These are phyloP conservation scores for Chrysolina haemoptera DNA, from an alignment of 2,888 invertebrate species.

Conservation along the genomic window DNA sequence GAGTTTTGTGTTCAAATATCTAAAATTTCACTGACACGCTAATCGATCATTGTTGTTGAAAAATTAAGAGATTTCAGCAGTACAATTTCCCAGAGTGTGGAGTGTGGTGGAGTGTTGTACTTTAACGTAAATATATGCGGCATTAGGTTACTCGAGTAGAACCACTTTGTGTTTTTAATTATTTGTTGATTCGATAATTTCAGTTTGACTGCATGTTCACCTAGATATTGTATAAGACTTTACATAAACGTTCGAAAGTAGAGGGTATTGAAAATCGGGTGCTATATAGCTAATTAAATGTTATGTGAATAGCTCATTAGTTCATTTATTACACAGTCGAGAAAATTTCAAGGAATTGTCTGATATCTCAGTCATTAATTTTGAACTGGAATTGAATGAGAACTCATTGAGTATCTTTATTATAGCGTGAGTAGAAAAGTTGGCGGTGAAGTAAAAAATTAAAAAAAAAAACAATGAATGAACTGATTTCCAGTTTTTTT, in stretches of 20 bases:
- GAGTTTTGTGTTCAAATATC: no score
- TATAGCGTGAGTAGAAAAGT: no score
- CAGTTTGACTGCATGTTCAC: conserved; percentile 33
- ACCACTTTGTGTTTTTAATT: conserved; percentile 6
- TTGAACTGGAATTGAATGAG: no score
- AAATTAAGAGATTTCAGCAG: background rate
- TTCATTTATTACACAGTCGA: background rate
- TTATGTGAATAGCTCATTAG: conserved; percentile 12
- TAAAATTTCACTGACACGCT: no score
- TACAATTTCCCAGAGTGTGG: background rate
- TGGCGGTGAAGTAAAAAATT: no score
- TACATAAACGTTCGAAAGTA: conserved; percentile 41
- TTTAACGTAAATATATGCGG: background rate
- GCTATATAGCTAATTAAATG: conserved; percentile 69
- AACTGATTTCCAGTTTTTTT: no score
- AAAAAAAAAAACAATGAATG: no score
- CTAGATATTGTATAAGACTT: conserved; percentile 42
- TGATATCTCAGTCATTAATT: background rate
- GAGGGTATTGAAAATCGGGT: conserved; percentile 11
- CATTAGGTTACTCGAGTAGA: background rate
- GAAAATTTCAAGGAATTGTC: background rate
- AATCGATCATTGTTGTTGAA: no score
- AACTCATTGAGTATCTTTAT: no score
- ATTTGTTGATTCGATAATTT: conserved; percentile 19
- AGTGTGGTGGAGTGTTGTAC: background rate